A percentile compares a stretch with the other conserved stretches of the same genome.
phyloP scores from a whole-genome alignment of 1,140 invertebrate species.

The Ostrea edulis region DNA sequence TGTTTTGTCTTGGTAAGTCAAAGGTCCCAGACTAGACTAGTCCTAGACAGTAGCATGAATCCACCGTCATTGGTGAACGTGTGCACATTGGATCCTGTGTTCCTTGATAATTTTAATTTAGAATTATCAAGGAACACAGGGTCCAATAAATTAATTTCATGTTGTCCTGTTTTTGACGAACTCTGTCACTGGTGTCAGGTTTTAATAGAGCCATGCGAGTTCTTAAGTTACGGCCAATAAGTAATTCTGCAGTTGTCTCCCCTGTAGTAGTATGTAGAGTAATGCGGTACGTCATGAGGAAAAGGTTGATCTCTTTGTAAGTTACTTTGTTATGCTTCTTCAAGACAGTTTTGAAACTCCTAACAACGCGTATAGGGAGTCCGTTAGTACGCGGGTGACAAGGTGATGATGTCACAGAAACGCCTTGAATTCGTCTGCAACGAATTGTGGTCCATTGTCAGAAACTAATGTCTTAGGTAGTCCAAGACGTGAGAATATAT shows the following conservation, averaged over 20 bases:
- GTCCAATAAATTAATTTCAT: too few relatives aligned
- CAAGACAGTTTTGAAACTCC: slow-evolving; percentile 54
- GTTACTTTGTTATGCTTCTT: slow-evolving; percentile 30
- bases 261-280: slow-evolving; percentile 54
- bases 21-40: slow-evolving; percentile 28
- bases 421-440: slow-evolving; percentile 70
- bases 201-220: slow-evolving; percentile 41
- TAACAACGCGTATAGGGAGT: slow-evolving; percentile 63
- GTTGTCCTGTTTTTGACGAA: neutral
- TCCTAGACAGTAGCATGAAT: neutral
- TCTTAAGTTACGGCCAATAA: slow-evolving; percentile 41
- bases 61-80: neutral
- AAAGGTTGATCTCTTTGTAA: slow-evolving; percentile 18
- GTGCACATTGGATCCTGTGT: neutral
- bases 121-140: too few relatives aligned
- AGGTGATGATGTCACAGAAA: slow-evolving; percentile 72
- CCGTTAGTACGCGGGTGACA: slow-evolving; percentile 76
- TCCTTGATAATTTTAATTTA: neutral
- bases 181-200: slow-evolving; percentile 21
- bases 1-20: slow-evolving; percentile 25
- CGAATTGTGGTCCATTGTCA: slow-evolving; percentile 80
- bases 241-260: slow-evolving; percentile 46
- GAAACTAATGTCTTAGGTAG: slow-evolving; percentile 76
- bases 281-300: slow-evolving; percentile 58
- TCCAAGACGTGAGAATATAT: slow-evolving; percentile 75